These are phyloP conservation scores for Hemicrepidius hirtus DNA, from an alignment of 2,888 invertebrate genomes.

Conservation along the genomic window DNA sequence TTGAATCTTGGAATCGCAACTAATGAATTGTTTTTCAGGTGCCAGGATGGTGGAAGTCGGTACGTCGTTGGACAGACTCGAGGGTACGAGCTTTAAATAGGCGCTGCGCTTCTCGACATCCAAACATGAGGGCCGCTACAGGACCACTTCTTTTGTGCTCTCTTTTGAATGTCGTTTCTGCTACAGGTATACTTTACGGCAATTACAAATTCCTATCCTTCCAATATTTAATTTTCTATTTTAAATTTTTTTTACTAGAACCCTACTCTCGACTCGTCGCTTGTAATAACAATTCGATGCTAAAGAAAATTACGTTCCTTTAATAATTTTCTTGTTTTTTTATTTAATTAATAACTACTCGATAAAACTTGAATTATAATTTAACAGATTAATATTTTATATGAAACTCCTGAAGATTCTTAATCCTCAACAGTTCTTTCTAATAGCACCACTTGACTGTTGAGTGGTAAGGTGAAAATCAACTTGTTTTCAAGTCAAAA, in stretches of 20 bases:
- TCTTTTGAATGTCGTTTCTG: conserved; percentile 55
- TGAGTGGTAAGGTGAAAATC: too few species aligned
- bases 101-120: conserved; percentile 63
- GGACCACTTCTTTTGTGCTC: conserved; percentile 56
- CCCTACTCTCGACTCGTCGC: too few species aligned
- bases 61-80: conserved; percentile 66
- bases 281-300: too few species aligned
- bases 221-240: not conserved
- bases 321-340: too few species aligned
- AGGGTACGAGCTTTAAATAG: conserved; percentile 68
- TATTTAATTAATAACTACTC: too few species aligned
- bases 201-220: not conserved
- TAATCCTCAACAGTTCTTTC: too few species aligned
- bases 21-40: conserved; percentile 61
- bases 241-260: not conserved
- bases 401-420: too few species aligned
- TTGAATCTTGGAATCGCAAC: not conserved
- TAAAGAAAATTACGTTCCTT: too few species aligned
- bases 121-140: conserved; percentile 54
- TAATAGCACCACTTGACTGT: too few species aligned
- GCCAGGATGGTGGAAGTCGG: conserved; percentile 68
- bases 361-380: too few species aligned
- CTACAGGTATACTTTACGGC: conserved; percentile 53
- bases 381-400: too few species aligned
- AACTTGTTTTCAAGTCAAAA: too few species aligned